Evolutionary conservation across 2,888 invertebrate species (phyloP).

Genomic region (Xanthorhoe spadicearia): DNA sequence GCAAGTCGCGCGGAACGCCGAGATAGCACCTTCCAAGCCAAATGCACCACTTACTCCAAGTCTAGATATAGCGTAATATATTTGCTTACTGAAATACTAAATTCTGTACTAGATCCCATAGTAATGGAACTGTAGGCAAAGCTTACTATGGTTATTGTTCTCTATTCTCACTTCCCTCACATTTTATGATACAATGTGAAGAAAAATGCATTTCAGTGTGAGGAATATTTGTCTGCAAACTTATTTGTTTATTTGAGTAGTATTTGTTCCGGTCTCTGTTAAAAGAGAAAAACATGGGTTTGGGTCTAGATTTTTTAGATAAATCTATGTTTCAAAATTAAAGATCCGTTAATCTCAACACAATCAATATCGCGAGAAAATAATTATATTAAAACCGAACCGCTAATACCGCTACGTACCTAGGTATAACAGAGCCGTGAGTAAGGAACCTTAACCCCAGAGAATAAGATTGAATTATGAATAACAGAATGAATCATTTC

Average conservation of each 20-base stretch:
- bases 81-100: constrained; percentile 16
- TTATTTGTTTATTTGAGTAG: background rate
- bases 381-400: too few relatives aligned
- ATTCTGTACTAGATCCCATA: background rate
- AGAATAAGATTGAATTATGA: too few relatives aligned
- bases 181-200: background rate
- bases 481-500: too few relatives aligned
- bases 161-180: background rate
- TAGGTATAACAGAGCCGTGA: too few relatives aligned
- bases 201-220: background rate
- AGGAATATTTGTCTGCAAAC: background rate
- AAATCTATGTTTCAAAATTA: too few relatives aligned
- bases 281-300: background rate
- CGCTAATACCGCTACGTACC: too few relatives aligned
- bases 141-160: background rate
- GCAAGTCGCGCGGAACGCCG: constrained; percentile 53
- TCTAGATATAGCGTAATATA: constrained; percentile 23
- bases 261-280: background rate
- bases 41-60: constrained; percentile 36
- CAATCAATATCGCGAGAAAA: too few relatives aligned
- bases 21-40: constrained; percentile 51
- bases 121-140: background rate
- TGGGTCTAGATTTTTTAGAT: too few relatives aligned
- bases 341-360: too few relatives aligned
- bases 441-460: too few relatives aligned